Evolutionary conservation across 1,140 invertebrate genomes (phyloP).

Genomic region (Caenorhabditis tropicalis): DNA sequence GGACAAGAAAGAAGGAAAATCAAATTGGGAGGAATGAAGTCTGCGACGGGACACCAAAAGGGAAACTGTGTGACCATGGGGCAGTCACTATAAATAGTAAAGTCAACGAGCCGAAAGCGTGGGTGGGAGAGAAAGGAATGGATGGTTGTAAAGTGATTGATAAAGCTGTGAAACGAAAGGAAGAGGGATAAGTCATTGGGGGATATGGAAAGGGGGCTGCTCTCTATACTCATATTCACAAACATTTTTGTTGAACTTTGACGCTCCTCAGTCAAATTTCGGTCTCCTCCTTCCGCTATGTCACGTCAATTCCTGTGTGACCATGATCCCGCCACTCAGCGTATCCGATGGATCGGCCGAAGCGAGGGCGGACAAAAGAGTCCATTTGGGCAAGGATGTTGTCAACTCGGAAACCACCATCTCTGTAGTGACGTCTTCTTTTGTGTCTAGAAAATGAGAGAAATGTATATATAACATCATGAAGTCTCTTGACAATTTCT

Average conservation of each 20-base stretch:
- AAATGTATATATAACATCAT: conserved; percentile 16
- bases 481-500: conserved; percentile 38
- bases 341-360: conserved; percentile 29
- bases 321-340: conserved; percentile 28
- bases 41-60: neutral
- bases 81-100: conserved; percentile 36
- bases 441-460: conserved; percentile 43
- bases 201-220: conserved; percentile 21
- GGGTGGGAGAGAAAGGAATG: conserved; percentile 27
- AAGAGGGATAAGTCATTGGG: conserved; percentile 40
- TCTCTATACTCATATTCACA: conserved; percentile 5
- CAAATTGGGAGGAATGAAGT: neutral
- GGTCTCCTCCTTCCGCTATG: neutral
- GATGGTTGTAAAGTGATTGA: conserved; percentile 45
- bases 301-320: conserved; percentile 29
- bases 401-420: conserved; percentile 47
- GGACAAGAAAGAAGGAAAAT: neutral
- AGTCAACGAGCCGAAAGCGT: conserved; percentile 31
- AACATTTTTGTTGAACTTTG: conserved; percentile 36
- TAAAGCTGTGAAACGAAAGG: conserved; percentile 42
- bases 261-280: conserved; percentile 14
- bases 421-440: conserved; percentile 46
- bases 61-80: neutral
- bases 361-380: conserved; percentile 51
- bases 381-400: conserved; percentile 52